phyloP scores from a whole-genome alignment of 92 coral and sea anemone species.

The Epizoanthus scotinus region DNA sequence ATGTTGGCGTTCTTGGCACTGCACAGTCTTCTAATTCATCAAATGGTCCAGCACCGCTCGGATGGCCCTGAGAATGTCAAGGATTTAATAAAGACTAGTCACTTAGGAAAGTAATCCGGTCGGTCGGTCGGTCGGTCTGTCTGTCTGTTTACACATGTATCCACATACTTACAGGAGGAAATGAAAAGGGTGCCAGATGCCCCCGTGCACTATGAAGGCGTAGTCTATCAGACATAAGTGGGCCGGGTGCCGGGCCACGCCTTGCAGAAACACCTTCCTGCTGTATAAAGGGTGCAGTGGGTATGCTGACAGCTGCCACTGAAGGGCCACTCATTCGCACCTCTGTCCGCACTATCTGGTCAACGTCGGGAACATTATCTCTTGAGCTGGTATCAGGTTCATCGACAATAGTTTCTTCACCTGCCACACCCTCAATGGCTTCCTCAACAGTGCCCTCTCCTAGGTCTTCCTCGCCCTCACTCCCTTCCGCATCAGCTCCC shows the following conservation, averaged over 20 bases:
- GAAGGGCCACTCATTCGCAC: constrained; percentile 39
- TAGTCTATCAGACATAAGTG: constrained; percentile 53
- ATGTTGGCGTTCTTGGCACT: constrained; percentile 96
- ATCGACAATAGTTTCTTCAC: constrained; percentile 8
- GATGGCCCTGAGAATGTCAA: constrained; percentile 63
- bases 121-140: too few relatives aligned
- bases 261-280: constrained; percentile 51
- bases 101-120: background rate
- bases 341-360: constrained; percentile 34
- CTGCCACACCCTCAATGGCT: constrained; percentile 36
- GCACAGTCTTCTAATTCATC: constrained; percentile 96
- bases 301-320: background rate
- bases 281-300: constrained; percentile 40
- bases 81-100: background rate
- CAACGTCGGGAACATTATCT: constrained; percentile 35
- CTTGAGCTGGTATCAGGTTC: constrained; percentile 27
- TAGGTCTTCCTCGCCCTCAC: constrained; percentile 28
- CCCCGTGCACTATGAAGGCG: constrained; percentile 74
- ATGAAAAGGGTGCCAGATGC: constrained; percentile 93
- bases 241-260: constrained; percentile 42
- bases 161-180: constrained; percentile 70
- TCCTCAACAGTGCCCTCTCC: constrained; percentile 34
- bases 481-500: constrained; percentile 7
- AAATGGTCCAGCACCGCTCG: constrained; percentile 75
- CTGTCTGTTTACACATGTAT: too few relatives aligned